Base-by-base conservation (phyloP, 2,888 invertebrate species). In the Gryllus longicercus region DNA sequence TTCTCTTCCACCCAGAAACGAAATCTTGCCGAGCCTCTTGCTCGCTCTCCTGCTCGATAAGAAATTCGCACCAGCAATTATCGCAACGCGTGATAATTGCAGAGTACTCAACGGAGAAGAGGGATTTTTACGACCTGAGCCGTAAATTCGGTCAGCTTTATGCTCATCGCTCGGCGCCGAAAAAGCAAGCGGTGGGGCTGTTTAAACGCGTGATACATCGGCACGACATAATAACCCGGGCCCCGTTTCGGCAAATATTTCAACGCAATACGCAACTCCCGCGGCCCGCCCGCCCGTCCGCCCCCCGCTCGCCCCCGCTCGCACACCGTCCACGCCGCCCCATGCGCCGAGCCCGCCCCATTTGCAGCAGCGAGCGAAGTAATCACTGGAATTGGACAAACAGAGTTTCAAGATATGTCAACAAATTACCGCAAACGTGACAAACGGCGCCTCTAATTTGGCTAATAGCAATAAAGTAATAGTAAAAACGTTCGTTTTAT, bases 401-500 rank as follows among this genome's bases (percentile, higher is more conserved):
- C 63, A 63, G 16, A 63, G 63, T 63, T 63, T n/a, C 63, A 63
- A 63, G 63, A 63, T 63, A 63, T 63, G 63, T 63, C 63, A 63
- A 63, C 63, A 63, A 63, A 63, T 63, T 63, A 63, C 63, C 63
- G 63, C 63, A 63, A 63, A 63, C 63, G 63, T 63, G 16, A 63
- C 63, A 14, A 63, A 14, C 14, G 16, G 63, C 63, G 63, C 63
- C 63, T 63, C 63, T 63, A 63, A 63, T 63, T 63, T 63, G 63
- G 63, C 63, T 63, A 63, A 63, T 63, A 63, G 63, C 63, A 63
- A 63, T 63, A 63, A 63, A 63, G 63, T n/a, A 63, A 63, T 63
- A n/a, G 63, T 63, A 63, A 63, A 63, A 63, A 63, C n/a, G 63
- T 63, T 63, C 63, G n/a, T 63, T 63, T 63, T 63, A 63, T 63